These are phyloP conservation scores for Nannoperca australis DNA, from an alignment of 2,797 vertebrate species.

Conservation along the genomic window DNA sequence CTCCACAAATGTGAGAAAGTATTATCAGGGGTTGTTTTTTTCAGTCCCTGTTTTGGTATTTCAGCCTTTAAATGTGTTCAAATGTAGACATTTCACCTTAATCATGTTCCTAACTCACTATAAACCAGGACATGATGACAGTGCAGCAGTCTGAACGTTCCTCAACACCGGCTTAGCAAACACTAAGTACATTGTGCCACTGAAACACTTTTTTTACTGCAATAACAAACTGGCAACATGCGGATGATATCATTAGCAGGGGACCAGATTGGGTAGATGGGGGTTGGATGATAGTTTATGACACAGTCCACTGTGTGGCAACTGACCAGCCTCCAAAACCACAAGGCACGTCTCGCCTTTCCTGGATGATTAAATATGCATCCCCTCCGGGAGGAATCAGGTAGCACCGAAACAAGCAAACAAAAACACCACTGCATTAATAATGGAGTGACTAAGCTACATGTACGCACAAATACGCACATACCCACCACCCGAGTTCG, in stretches of 20 bases:
- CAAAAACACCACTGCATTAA: conserved; percentile 80
- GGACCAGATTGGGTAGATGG: conserved; percentile 43
- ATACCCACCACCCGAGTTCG: not conserved
- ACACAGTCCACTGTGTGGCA: conserved; percentile 42
- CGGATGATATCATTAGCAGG: conserved; percentile 53
- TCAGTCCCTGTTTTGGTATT: not conserved
- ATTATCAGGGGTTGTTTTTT: not conserved
- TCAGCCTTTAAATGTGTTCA: not conserved
- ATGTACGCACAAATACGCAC: conserved; percentile 26
- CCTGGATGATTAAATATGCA: conserved; percentile 82
- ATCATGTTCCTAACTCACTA: conserved; percentile 27
- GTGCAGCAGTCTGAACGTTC: conserved; percentile 28
- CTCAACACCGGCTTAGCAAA: conserved; percentile 47
- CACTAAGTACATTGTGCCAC: conserved; percentile 68
- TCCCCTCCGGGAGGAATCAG: conserved; percentile 65
- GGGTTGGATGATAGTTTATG: conserved; percentile 30
- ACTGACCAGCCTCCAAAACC: conserved; percentile 60
- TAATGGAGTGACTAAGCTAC: conserved; percentile 70
- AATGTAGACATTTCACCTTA: conserved; percentile 25
- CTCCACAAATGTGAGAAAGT: conserved; percentile 4
- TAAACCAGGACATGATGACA: conserved; percentile 29
- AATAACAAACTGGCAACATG: conserved; percentile 44
- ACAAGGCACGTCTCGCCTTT: conserved; percentile 73
- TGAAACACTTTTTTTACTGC: conserved; percentile 27
- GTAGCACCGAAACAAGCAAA: conserved; percentile 80